phyloP scores from a whole-genome alignment of 2,888 invertebrate species.

The Nomada ruficornis region DNA sequence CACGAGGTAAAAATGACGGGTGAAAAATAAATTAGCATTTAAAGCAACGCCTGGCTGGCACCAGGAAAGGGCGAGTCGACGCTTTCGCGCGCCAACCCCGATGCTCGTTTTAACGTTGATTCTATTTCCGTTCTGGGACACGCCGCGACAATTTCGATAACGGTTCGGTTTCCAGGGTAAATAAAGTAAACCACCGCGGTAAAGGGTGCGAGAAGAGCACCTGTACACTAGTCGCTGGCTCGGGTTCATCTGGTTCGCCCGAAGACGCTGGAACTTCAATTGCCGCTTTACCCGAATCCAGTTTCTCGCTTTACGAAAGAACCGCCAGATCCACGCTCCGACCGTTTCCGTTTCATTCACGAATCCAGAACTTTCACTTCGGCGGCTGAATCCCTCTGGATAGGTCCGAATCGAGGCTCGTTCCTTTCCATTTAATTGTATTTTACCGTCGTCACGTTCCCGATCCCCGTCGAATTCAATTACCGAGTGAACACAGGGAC shows the following conservation, averaged over 20 bases:
- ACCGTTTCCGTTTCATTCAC: slow-evolving; percentile 32
- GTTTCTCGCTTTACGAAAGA: slow-evolving; percentile 36
- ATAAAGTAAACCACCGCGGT: slow-evolving; percentile 25
- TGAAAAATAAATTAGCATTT: slow-evolving; percentile 47
- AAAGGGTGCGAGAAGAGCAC: neutral
- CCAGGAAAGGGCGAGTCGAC: neutral
- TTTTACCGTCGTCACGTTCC: neutral
- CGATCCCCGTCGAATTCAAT: slow-evolving; percentile 4
- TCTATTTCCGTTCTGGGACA: slow-evolving; percentile 31
- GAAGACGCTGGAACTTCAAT: slow-evolving; percentile 45
- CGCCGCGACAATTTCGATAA: slow-evolving; percentile 32
- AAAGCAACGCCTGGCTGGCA: neutral
- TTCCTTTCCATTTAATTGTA: slow-evolving; percentile 7
- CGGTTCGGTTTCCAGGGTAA: slow-evolving; percentile 22
- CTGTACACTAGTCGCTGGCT: neutral
- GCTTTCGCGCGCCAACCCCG: slow-evolving; percentile 5
- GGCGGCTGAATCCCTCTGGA: slow-evolving; percentile 5
- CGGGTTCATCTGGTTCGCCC: neutral
- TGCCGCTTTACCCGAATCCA: slow-evolving; percentile 27
- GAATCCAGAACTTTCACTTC: slow-evolving; percentile 24
- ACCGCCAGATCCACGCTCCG: slow-evolving; percentile 20
- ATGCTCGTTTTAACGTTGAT: slow-evolving; percentile 23
- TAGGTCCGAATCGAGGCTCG: neutral
- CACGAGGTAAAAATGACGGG: slow-evolving; percentile 1
- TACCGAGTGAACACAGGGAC: neutral